phyloP scores from a whole-genome alignment of 2,888 invertebrate genomes.

The Conchocele bisecta region DNA sequence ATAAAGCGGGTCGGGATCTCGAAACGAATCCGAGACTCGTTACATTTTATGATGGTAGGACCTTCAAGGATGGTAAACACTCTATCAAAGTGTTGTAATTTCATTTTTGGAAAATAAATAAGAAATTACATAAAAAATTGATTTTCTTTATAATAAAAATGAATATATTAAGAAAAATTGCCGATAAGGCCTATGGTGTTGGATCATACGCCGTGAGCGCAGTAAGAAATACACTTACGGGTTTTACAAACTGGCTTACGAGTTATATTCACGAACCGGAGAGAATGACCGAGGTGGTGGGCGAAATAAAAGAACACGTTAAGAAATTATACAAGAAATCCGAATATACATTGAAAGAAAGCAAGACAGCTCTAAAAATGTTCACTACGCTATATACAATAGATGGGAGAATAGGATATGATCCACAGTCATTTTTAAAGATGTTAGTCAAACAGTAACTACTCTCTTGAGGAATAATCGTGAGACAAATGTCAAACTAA shows the following conservation, averaged over 20 bases:
- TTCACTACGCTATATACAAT: not conserved
- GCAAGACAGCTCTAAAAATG: not conserved
- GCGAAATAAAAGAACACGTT: not conserved
- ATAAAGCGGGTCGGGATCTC: too few relatives aligned
- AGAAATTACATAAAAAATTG: not conserved
- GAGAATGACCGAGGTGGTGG: not conserved
- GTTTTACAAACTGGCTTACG: constrained; percentile 1
- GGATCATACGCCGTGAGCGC: too few relatives aligned
- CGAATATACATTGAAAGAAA: too few relatives aligned
- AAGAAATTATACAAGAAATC: not conserved
- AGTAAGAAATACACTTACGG: too few relatives aligned
- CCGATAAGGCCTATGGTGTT: too few relatives aligned
- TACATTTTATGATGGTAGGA: too few relatives aligned
- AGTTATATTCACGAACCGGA: constrained; percentile 4
- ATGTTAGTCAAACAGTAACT: not conserved
- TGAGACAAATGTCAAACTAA: not conserved
- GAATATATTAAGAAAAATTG: too few relatives aligned
- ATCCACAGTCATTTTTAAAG: not conserved
- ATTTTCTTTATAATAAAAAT: not conserved
- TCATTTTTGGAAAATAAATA: too few relatives aligned
- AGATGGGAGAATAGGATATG: not conserved
- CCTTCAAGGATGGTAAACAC: too few relatives aligned
- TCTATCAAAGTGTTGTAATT: too few relatives aligned
- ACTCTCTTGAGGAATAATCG: not conserved
- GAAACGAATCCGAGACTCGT: too few relatives aligned